Percentiles rank a stretch among this genome's conserved stretches.
Evolutionary conservation across 2,888 invertebrate species (phyloP).

Genomic region (Ochlodes sylvanus): DNA sequence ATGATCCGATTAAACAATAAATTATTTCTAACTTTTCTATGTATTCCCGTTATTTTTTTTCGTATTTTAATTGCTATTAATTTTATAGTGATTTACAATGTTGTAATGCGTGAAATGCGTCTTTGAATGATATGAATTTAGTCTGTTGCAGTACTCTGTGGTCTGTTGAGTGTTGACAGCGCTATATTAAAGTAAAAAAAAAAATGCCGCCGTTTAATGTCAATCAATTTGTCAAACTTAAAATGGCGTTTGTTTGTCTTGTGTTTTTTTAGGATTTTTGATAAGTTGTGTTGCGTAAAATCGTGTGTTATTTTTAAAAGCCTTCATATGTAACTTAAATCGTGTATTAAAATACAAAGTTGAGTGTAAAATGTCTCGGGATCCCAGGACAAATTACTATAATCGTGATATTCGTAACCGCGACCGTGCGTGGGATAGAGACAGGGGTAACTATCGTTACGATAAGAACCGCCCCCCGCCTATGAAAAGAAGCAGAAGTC

Average conservation of each 20-base stretch:
- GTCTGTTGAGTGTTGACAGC: too few species aligned
- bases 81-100: too few species aligned
- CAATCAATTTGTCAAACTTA: neutral
- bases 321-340: neutral
- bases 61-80: too few species aligned
- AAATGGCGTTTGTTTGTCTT: conserved; percentile 19
- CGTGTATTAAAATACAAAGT: conserved; percentile 18
- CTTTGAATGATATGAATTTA: too few species aligned
- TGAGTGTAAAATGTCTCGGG: conserved; percentile 48
- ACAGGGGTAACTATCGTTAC: conserved; percentile 54
- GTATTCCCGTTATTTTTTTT: too few species aligned
- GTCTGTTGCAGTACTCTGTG: too few species aligned
- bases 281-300: conserved; percentile 1
- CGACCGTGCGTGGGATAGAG: conserved; percentile 53
- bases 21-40: too few species aligned
- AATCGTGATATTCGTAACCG: conserved; percentile 45
- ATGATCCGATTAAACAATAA: too few species aligned
- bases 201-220: too few species aligned
- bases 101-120: too few species aligned
- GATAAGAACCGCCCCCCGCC: conserved; percentile 49
- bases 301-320: conserved; percentile 11
- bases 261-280: neutral
- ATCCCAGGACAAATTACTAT: conserved; percentile 45
- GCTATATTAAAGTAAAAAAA: too few species aligned
- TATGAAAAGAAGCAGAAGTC: conserved; percentile 65